phyloP scores from a whole-genome alignment of 1,140 invertebrate genomes.

The Teleopsis dalmanni region DNA sequence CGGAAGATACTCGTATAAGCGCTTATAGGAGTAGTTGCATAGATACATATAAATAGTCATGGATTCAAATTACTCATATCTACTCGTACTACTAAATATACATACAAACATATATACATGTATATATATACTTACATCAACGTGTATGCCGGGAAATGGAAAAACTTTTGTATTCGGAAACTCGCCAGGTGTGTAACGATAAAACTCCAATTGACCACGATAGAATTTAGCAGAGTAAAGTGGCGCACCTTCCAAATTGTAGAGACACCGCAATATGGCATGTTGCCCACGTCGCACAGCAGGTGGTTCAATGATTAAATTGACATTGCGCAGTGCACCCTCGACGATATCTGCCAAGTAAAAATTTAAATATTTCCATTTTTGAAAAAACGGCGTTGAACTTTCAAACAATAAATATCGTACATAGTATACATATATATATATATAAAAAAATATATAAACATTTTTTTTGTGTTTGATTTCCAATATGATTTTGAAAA shows the following conservation, averaged over 20 bases:
- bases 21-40: no score
- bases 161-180: conserved; percentile 62
- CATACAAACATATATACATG: neutral
- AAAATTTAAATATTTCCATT: no score
- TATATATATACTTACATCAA: conserved; percentile 61
- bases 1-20: no score
- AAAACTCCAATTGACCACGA: conserved; percentile 69
- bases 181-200: conserved; percentile 64
- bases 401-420: no score
- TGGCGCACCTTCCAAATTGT: conserved; percentile 63
- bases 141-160: conserved; percentile 59
- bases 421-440: no score
- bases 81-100: no score
- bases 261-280: conserved; percentile 60
- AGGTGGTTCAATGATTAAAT: conserved; percentile 48
- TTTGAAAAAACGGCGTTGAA: no score
- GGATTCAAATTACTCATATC: no score
- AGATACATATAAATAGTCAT: no score
- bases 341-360: conserved; percentile 37
- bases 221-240: conserved; percentile 76
- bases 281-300: conserved; percentile 58
- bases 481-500: no score
- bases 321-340: conserved; percentile 46
- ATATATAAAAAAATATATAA: no score
- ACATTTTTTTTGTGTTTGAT: no score